These are phyloP conservation scores for Drosophila biarmipes DNA, from an alignment of 1,140 invertebrate genomes.

Conservation along the genomic window DNA sequence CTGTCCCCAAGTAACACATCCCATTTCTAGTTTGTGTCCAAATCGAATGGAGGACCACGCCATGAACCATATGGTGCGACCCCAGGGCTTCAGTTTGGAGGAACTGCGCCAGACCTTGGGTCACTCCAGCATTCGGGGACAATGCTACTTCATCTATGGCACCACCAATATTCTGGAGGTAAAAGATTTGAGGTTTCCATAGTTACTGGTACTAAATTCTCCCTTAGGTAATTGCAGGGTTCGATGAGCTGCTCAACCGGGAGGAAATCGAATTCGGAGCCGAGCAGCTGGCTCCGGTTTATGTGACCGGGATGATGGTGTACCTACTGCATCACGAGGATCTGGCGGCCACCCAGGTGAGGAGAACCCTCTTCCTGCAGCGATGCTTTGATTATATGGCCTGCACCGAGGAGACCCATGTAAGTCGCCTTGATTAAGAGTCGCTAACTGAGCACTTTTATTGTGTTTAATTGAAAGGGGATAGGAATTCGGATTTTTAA, in stretches of 20 bases:
- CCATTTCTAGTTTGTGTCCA: neutral
- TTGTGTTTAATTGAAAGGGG: too few relatives aligned
- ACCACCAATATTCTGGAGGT: constrained; percentile 57
- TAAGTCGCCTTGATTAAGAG: neutral
- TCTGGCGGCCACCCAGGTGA: constrained; percentile 27
- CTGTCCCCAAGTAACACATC: neutral
- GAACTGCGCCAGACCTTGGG: constrained; percentile 39
- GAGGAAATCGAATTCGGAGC: constrained; percentile 58
- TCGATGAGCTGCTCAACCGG: constrained; percentile 36
- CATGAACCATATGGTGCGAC: constrained; percentile 44
- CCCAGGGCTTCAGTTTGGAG: constrained; percentile 57
- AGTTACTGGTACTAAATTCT: neutral
- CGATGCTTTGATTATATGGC: constrained; percentile 62
- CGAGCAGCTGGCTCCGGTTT: constrained; percentile 40
- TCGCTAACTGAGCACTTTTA: too few relatives aligned
- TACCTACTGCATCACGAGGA: constrained; percentile 53
- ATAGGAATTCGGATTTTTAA: too few relatives aligned
- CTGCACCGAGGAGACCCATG: constrained; percentile 59
- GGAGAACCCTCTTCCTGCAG: constrained; percentile 57
- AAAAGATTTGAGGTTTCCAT: neutral
- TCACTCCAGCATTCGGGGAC: constrained; percentile 37
- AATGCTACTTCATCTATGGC: constrained; percentile 40
- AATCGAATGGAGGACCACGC: neutral
- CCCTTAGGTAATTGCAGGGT: constrained; percentile 34
- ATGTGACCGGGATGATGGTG: constrained; percentile 60